A percentile compares a stretch with the other conserved stretches of the same genome.
Conservation (phyloP, 2,113 vertebrate genomes). For the Hucho hucho region DNA sequence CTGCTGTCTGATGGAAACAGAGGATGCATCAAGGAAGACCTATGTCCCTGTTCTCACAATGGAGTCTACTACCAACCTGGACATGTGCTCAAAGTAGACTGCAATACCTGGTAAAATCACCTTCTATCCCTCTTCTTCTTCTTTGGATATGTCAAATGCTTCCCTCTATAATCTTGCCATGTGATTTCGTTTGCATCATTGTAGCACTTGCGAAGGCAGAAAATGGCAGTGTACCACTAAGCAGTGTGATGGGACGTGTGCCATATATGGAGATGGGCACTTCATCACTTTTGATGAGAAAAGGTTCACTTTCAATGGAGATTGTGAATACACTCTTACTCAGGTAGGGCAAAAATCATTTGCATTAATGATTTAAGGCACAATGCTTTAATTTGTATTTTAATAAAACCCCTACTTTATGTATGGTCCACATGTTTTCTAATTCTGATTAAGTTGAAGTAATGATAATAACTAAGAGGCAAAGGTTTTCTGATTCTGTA, state of each 20-base stretch:
- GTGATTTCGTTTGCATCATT: background rate
- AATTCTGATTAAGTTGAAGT: too few relatives aligned
- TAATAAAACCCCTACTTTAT: background rate
- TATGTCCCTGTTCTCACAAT: constrained; percentile 86
- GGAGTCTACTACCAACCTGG: constrained; percentile 76
- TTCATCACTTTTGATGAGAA: constrained; percentile 87
- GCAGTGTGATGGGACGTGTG: constrained; percentile 81
- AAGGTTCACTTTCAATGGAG: constrained; percentile 83
- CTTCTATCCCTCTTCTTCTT: too few relatives aligned
- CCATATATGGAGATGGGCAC: constrained; percentile 89
- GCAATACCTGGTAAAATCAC: constrained; percentile 85
- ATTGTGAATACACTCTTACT: constrained; percentile 84
- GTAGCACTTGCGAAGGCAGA: constrained; percentile 82
- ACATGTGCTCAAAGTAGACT: constrained; percentile 77
- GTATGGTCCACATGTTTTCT: background rate
- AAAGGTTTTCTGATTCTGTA: background rate
- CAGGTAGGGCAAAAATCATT: constrained; percentile 76
- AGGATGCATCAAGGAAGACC: constrained; percentile 73
- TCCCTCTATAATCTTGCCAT: background rate
- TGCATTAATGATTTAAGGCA: background rate
- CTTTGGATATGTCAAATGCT: too few relatives aligned
- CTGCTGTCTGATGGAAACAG: constrained; percentile 78
- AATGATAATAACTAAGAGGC: too few relatives aligned
- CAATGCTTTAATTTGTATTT: background rate
- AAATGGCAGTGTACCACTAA: constrained; percentile 82